A percentile compares a stretch with the other conserved stretches of the same genome.
Conservation (phyloP, 2,797 vertebrate species). For the Chanos chanos region DNA sequence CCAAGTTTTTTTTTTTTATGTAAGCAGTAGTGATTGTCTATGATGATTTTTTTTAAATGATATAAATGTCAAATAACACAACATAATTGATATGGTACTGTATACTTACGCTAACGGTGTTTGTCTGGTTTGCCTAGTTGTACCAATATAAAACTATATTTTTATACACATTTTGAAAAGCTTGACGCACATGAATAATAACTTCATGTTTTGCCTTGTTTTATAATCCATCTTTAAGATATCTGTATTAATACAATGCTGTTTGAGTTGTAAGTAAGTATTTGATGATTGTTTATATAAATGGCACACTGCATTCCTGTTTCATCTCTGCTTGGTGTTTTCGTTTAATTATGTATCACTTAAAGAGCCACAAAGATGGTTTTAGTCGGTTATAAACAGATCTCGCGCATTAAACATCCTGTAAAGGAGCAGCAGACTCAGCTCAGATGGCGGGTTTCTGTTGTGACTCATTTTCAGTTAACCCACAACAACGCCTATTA, state of each 20-base stretch:
- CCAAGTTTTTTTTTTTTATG: background rate
- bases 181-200: background rate
- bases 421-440: too few species aligned
- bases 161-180: slow-evolving; percentile 29
- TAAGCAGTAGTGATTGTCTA: slow-evolving; percentile 9
- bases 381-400: background rate
- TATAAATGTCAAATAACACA: background rate
- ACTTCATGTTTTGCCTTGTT: slow-evolving; percentile 7
- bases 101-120: background rate
- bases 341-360: too few species aligned
- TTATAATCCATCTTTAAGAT: slow-evolving; percentile 1
- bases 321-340: background rate
- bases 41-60: slow-evolving; percentile 3
- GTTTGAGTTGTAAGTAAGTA: slow-evolving; percentile 13
- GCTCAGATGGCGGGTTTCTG: too few species aligned
- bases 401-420: too few species aligned
- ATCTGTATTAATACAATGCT: background rate
- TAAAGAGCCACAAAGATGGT: too few species aligned
- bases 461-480: too few species aligned
- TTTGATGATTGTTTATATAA: slow-evolving; percentile 29
- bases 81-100: background rate
- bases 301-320: slow-evolving; percentile 13
- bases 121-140: background rate
- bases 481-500: too few species aligned
- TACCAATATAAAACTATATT: slow-evolving; percentile 32